Conservation (phyloP, 1,140 invertebrate genomes). For the Nephila pilipes region DNA sequence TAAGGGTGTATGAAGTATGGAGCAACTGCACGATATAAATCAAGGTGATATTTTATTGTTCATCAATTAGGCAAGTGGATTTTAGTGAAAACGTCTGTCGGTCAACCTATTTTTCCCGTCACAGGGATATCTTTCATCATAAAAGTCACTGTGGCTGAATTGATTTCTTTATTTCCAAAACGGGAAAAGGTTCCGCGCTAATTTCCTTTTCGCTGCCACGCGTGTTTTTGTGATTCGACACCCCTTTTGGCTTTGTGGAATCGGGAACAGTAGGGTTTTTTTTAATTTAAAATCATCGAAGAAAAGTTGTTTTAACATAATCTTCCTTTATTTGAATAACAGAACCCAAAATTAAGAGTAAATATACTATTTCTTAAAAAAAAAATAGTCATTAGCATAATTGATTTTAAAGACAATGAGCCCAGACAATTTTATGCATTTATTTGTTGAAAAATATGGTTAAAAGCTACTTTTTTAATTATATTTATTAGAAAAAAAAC, state of each 20-base stretch:
- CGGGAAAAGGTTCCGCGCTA: not conserved
- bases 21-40: not conserved
- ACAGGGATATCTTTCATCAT: not conserved
- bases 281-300: too few relatives aligned
- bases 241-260: too few relatives aligned
- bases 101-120: not conserved
- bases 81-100: not conserved
- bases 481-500: too few relatives aligned
- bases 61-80: not conserved
- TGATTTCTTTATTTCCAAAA: slow-evolving; percentile 3
- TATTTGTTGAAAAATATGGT: too few relatives aligned
- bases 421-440: too few relatives aligned
- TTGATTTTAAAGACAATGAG: too few relatives aligned
- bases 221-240: not conserved
- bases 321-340: not conserved
- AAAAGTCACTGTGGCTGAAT: not conserved
- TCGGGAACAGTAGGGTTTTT: too few relatives aligned
- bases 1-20: too few relatives aligned
- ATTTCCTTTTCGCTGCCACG: not conserved
- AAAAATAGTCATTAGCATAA: too few relatives aligned
- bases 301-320: not conserved
- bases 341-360: not conserved
- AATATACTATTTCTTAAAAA: too few relatives aligned
- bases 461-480: too few relatives aligned
- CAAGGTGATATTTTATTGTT: not conserved